Evolutionary conservation across 2,888 invertebrate species (phyloP).

Genomic region (Helobdella robusta): DNA sequence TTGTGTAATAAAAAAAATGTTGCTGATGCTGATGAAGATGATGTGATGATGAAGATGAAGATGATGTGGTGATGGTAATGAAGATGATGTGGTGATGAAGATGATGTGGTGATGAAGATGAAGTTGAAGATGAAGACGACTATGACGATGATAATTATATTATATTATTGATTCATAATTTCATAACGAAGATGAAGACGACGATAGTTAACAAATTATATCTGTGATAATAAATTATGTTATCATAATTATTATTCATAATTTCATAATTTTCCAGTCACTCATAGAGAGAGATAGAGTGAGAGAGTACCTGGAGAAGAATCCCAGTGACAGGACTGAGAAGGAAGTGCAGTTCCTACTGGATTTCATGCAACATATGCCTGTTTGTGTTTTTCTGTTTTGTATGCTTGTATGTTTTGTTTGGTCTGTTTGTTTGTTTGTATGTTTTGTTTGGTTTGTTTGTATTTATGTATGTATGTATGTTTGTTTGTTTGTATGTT

Average conservation of each 20-base stretch:
- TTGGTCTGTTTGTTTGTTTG: not conserved
- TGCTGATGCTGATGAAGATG: too few relatives aligned
- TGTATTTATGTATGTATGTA: not conserved
- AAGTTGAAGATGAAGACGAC: too few relatives aligned
- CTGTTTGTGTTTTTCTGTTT: slow-evolving; percentile 41
- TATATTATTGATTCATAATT: too few relatives aligned
- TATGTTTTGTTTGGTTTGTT: not conserved
- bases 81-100: too few relatives aligned
- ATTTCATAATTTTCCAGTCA: slow-evolving; percentile 38
- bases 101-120: too few relatives aligned
- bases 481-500: not conserved
- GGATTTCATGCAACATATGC: slow-evolving; percentile 91
- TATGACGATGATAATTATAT: too few relatives aligned
- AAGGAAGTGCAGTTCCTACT: slow-evolving; percentile 89
- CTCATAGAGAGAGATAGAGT: slow-evolving; percentile 67
- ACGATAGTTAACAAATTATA: too few relatives aligned
- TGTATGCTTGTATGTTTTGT: not conserved
- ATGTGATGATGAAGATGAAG: too few relatives aligned
- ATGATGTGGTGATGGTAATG: too few relatives aligned
- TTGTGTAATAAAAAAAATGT: too few relatives aligned
- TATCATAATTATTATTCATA: too few relatives aligned
- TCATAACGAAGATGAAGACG: too few relatives aligned
- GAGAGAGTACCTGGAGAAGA: slow-evolving; percentile 91
- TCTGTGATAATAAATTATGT: not conserved
- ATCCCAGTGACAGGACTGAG: slow-evolving; percentile 83